Evolutionary conservation across 2,113 vertebrate genomes (phyloP).

Genomic region (Tachysurus fulvidraco): DNA sequence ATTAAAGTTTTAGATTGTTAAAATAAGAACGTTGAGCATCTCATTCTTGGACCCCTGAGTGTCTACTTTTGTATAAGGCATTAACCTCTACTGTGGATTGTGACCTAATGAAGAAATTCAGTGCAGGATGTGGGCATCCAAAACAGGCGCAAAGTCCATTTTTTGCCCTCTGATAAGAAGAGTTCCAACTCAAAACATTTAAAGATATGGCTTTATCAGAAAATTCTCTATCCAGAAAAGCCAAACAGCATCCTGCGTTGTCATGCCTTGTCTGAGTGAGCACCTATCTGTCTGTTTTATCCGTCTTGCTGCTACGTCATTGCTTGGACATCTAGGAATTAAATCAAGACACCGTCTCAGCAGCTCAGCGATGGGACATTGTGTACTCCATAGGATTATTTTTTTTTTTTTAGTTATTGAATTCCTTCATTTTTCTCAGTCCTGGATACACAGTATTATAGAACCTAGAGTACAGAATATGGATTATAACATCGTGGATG

Average conservation of each 20-base stretch:
- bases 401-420: background rate
- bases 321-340: background rate
- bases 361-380: background rate
- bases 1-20: no score
- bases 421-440: background rate
- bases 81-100: no score
- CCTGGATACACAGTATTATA: background rate
- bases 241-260: background rate
- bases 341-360: background rate
- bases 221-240: background rate
- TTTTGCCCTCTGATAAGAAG: no score
- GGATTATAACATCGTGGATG: no score
- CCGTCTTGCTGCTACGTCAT: background rate
- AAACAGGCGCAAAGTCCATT: no score
- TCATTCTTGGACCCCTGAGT: no score
- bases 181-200: background rate
- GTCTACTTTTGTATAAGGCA: no score
- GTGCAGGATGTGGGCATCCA: no score
- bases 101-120: no score
- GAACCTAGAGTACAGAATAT: background rate
- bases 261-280: background rate
- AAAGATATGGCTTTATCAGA: background rate
- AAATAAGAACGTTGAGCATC: no score
- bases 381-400: background rate
- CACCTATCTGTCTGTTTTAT: background rate